A percentile compares a stretch with the other conserved stretches of the same genome.
These are phyloP conservation scores for Drosophila busckii DNA, from an alignment of 1,140 invertebrate genomes.

Conservation along the genomic window DNA sequence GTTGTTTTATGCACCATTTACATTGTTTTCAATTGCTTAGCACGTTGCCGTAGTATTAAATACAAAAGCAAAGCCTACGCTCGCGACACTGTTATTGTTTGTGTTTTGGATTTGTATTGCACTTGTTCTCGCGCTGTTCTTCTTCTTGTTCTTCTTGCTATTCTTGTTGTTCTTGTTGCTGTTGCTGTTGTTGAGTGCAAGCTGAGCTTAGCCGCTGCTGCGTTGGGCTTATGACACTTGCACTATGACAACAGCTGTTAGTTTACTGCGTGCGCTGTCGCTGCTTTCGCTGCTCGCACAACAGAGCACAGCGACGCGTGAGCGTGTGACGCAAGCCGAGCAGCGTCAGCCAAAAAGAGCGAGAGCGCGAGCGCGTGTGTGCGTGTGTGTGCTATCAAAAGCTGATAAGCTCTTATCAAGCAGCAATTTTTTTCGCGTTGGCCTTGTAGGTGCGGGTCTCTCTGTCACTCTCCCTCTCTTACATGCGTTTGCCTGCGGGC, in stretches of 20 bases:
- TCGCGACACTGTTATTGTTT: too few relatives aligned
- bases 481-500: not conserved
- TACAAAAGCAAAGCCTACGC: too few relatives aligned
- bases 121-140: slow-evolving; percentile 1
- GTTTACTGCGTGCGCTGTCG: slow-evolving; percentile 21
- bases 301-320: slow-evolving; percentile 6
- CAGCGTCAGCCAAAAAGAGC: not conserved
- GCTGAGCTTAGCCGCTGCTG: slow-evolving; percentile 4
- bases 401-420: slow-evolving; percentile 38
- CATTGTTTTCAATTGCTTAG: too few relatives aligned
- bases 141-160: not conserved
- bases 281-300: not conserved
- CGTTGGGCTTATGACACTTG: slow-evolving; percentile 10
- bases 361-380: not conserved
- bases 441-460: slow-evolving; percentile 7
- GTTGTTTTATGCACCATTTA: slow-evolving; percentile 20
- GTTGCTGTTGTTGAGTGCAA: slow-evolving; percentile 4
- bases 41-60: too few relatives aligned
- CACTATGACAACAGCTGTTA: slow-evolving; percentile 25
- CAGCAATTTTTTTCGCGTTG: not conserved
- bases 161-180: slow-evolving; percentile 10
- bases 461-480: slow-evolving; percentile 1
- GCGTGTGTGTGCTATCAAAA: slow-evolving; percentile 7
- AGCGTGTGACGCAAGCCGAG: not conserved
- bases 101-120: too few relatives aligned